phyloP scores from a whole-genome alignment of 2,888 invertebrate genomes.

The Morpho deidamia region DNA sequence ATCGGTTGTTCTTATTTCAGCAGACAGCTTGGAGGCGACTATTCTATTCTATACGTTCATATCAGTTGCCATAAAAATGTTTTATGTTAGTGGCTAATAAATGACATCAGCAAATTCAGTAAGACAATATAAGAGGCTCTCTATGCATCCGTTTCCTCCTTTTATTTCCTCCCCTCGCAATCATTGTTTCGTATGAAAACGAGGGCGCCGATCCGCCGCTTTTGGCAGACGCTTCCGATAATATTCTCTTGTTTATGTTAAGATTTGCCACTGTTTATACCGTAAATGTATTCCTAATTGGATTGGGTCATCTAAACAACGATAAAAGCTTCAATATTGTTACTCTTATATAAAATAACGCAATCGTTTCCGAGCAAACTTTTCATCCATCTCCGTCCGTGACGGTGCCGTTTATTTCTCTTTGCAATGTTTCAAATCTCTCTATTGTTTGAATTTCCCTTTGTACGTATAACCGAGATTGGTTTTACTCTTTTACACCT shows the following conservation, averaged over 20 bases:
- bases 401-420: conserved; percentile 24
- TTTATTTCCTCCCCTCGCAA: conserved; percentile 63
- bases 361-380: conserved; percentile 25
- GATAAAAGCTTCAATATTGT: conserved; percentile 25
- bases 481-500: conserved; percentile 62
- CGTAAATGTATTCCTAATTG: conserved; percentile 53
- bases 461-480: conserved; percentile 54
- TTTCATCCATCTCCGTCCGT: conserved; percentile 28
- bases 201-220: conserved; percentile 63
- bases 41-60: conserved; percentile 50
- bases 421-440: conserved; percentile 31
- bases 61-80: conserved; percentile 75
- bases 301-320: conserved; percentile 38
- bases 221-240: conserved; percentile 51
- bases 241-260: conserved; percentile 61
- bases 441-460: conserved; percentile 49
- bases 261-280: conserved; percentile 41
- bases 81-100: conserved; percentile 78
- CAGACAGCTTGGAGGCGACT: conserved; percentile 53
- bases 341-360: conserved; percentile 18
- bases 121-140: conserved; percentile 73
- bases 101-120: conserved; percentile 77
- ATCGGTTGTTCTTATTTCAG: conserved; percentile 61
- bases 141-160: conserved; percentile 65
- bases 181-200: conserved; percentile 63